Evolutionary conservation across 35 echinoderm and acorn worm species (phyloP), one percentile per base, ranked within the genome.

Genomic region (Ophiothrix spiculata): DNA sequence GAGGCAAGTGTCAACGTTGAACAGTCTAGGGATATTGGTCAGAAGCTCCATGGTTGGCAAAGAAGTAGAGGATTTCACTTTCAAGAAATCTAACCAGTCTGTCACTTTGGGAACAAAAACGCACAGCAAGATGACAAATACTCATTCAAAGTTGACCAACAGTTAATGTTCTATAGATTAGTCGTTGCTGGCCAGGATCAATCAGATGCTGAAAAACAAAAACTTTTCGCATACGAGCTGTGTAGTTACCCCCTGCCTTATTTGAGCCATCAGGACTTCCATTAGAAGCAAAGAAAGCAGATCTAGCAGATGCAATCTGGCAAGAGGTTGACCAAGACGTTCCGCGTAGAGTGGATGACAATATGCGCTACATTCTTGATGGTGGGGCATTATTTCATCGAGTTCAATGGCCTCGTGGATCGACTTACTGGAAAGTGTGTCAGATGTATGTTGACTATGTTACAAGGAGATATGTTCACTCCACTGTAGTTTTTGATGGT

Each of bases 231-330:
- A 38, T 90, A 90, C 79, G 94, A 97, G 63, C 77, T 92, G 33
- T 97, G 94, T 73, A 97, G 82, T 49, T 89, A 92, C 36, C 94
- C 90, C 17, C 90, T 87, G 76, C 90, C 94, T 81, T 74, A 87
- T 40, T 97, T 97, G 82, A 87, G 89, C 32, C 31, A 17, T 31
- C 77, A 35, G 29, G 28, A 32, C 42, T 21, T 89, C 17, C 74
- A 56, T 31, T 32, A 40, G 29, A 15, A 39, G 56, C 78, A 56
- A 28, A 84, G 89, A 35, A 91, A 96, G 85, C 45, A 85, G 60
- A 14, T 40, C 40, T 96, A 2, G 82, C 89, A 16, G 82, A 85
- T 86, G 85, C 84, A 14, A 16, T 92, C n/a, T 88, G 86, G 80
- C 85, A 77, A 74, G 33, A 69, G 10, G 17, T 79, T 19, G 41